phyloP scores from a whole-genome alignment of 2,797 vertebrate species.

The Acanthurus tractus region DNA sequence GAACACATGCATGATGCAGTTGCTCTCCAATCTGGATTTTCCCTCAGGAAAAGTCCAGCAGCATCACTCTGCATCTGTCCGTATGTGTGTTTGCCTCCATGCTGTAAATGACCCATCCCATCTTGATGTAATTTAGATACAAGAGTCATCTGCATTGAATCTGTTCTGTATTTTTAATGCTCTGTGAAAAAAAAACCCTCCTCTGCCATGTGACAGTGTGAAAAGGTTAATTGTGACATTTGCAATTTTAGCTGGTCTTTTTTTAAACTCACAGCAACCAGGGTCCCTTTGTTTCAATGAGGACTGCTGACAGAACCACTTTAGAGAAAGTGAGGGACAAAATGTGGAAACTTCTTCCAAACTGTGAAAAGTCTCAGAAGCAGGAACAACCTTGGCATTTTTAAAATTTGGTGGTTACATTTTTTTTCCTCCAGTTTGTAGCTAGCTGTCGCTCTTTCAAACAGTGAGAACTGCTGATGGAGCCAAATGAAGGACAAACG shows the following conservation, averaged over 20 bases:
- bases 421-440: slow-evolving; percentile 4
- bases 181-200: neutral
- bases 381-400: slow-evolving; percentile 50
- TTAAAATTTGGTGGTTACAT: slow-evolving; percentile 37
- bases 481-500: slow-evolving; percentile 31
- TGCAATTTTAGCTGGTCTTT: slow-evolving; percentile 23
- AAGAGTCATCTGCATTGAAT: slow-evolving; percentile 7
- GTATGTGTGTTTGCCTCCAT: neutral
- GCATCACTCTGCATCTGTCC: neutral
- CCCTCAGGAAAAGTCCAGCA: neutral
- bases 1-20: slow-evolving; percentile 6
- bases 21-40: neutral
- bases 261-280: slow-evolving; percentile 20
- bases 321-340: slow-evolving; percentile 35
- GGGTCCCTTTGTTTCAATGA: slow-evolving; percentile 35
- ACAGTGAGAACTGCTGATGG: slow-evolving; percentile 32
- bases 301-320: slow-evolving; percentile 46
- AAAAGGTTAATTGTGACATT: slow-evolving; percentile 34
- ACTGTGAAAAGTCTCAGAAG: slow-evolving; percentile 31
- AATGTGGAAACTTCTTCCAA: slow-evolving; percentile 21
- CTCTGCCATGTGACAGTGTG: slow-evolving; percentile 19
- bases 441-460: slow-evolving; percentile 46
- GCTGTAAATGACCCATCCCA: neutral
- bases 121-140: slow-evolving; percentile 8
- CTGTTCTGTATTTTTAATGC: slow-evolving; percentile 1